Conservation (phyloP, 2,888 invertebrate species). For the Carcina quercana region DNA sequence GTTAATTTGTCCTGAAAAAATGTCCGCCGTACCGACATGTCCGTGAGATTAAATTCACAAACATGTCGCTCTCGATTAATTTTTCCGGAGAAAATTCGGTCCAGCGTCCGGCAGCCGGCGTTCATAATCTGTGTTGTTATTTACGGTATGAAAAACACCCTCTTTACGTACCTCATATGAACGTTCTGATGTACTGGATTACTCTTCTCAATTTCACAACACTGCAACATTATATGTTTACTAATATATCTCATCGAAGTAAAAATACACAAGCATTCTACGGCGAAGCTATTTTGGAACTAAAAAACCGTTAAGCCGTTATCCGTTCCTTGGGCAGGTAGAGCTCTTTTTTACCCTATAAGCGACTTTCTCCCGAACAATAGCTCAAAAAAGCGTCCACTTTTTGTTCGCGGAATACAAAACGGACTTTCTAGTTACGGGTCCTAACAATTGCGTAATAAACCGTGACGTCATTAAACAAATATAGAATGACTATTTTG, state of each 20-base stretch:
- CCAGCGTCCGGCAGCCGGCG: slow-evolving; percentile 38
- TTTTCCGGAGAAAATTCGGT: slow-evolving; percentile 48
- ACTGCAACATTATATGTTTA: slow-evolving; percentile 1
- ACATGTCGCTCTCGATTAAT: slow-evolving; percentile 50
- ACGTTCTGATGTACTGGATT: neutral
- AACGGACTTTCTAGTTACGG: slow-evolving; percentile 63
- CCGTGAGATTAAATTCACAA: slow-evolving; percentile 62
- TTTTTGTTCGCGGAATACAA: slow-evolving; percentile 40
- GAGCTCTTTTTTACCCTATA: slow-evolving; percentile 45
- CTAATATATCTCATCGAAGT: slow-evolving; percentile 2
- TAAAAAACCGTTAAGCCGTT: slow-evolving; percentile 57
- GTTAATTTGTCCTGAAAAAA: slow-evolving; percentile 46
- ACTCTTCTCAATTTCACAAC: neutral
- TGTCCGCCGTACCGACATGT: slow-evolving; percentile 42
- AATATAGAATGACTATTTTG: slow-evolving; percentile 15
- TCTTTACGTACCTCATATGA: neutral
- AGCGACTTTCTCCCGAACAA: slow-evolving; percentile 60
- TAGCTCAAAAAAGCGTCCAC: slow-evolving; percentile 47
- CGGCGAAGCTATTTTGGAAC: slow-evolving; percentile 47
- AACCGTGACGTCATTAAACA: slow-evolving; percentile 30
- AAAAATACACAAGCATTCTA: slow-evolving; percentile 45
- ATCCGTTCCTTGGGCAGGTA: slow-evolving; percentile 49
- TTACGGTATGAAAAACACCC: slow-evolving; percentile 17
- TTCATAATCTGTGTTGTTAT: slow-evolving; percentile 37
- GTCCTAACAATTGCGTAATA: slow-evolving; percentile 43